Percentiles rank a stretch among this genome's conserved stretches.
phyloP scores from a whole-genome alignment of 92 coral and sea anemone genomes.

The Pocillopora meandrina region DNA sequence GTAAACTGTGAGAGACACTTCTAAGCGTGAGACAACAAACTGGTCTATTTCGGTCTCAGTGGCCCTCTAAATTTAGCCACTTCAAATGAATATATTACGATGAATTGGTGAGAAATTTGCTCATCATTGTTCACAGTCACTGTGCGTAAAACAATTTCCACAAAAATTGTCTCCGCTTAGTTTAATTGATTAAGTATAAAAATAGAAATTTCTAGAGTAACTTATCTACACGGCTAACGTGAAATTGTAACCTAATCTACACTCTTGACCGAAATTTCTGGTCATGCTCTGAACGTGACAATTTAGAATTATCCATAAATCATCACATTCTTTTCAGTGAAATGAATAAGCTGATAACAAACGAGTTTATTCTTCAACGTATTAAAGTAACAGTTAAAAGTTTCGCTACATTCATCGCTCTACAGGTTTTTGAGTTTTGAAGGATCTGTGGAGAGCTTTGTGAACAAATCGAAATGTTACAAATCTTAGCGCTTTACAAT shows the following conservation, averaged over 20 bases:
- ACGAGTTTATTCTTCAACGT: conserved; percentile 19
- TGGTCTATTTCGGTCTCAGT: conserved; percentile 25
- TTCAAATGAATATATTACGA: conserved; percentile 9
- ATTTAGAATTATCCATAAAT: not conserved
- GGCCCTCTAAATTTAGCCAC: conserved; percentile 27
- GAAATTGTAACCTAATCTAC: conserved; percentile 16
- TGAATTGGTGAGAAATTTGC: conserved; percentile 32
- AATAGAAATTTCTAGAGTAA: conserved; percentile 35
- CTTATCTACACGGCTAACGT: conserved; percentile 2
- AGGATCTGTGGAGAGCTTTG: not conserved
- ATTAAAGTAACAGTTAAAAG: not conserved
- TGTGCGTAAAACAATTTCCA: conserved; percentile 6
- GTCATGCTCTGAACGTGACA: conserved; percentile 14
- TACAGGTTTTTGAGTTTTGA: not conserved
- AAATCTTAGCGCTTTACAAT: conserved; percentile 37
- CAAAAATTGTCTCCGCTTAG: conserved; percentile 12
- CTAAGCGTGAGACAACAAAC: not conserved
- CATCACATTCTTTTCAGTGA: conserved; percentile 8
- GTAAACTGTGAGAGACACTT: not conserved
- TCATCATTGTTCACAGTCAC: conserved; percentile 35
- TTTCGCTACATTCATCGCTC: not conserved
- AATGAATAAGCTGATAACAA: not conserved
- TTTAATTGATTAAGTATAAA: not conserved
- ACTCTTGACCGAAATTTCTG: not conserved
- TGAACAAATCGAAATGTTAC: conserved; percentile 25